phyloP scores from a whole-genome alignment of 1,140 invertebrate genomes.

The Ephestia elutella region DNA sequence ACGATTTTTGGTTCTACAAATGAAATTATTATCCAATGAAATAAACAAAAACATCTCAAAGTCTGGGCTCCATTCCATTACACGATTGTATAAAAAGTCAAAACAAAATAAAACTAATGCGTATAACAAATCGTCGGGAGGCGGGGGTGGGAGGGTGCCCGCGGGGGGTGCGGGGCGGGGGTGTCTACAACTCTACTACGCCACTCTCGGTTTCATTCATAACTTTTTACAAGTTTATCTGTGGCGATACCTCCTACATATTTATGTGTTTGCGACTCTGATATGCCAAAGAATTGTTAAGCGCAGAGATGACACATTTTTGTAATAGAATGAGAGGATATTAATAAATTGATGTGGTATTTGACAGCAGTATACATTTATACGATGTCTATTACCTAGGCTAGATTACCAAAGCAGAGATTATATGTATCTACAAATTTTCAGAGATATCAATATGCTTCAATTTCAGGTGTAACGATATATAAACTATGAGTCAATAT shows the following conservation, averaged over 20 bases:
- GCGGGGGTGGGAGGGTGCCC: constrained; percentile 20
- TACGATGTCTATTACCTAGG: no score
- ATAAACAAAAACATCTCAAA: not conserved
- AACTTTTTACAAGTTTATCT: constrained; percentile 75
- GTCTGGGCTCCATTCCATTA: constrained; percentile 28
- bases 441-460: no score
- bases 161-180: constrained; percentile 23
- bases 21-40: no score
- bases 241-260: constrained; percentile 71
- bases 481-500: no score
- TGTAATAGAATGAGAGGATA: not conserved
- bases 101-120: constrained; percentile 69
- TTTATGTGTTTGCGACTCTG: constrained; percentile 69
- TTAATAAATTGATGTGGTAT: no score
- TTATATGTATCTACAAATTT: no score
- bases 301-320: not conserved
- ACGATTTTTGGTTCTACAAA: no score
- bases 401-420: no score
- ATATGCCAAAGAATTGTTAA: constrained; percentile 43
- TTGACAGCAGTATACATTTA: no score
- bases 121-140: constrained; percentile 57
- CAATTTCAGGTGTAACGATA: no score
- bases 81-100: constrained; percentile 51
- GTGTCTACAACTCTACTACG: constrained; percentile 68
- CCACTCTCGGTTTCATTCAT: constrained; percentile 73